phyloP scores from a whole-genome alignment of 2,113 vertebrate genomes.

The Neodon shergylaensis region DNA sequence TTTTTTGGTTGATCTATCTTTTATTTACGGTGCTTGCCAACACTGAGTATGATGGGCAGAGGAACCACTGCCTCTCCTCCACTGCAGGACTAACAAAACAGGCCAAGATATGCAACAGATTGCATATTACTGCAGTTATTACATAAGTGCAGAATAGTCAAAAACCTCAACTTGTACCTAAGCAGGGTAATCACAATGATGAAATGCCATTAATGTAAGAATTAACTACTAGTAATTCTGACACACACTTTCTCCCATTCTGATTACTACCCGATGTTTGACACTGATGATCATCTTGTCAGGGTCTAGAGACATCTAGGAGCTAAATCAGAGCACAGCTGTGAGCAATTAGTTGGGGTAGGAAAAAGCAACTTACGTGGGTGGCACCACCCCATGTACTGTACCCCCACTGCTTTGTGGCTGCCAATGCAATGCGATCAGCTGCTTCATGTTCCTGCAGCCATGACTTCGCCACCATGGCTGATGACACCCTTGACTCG shows the following conservation, averaged over 20 bases:
- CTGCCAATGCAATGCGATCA: too few relatives aligned
- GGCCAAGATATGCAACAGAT: background rate
- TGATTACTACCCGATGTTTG: background rate
- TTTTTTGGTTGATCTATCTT: background rate
- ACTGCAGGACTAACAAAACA: background rate
- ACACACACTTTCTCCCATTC: background rate
- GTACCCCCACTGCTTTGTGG: too few relatives aligned
- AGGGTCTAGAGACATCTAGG: background rate
- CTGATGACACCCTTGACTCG: too few relatives aligned
- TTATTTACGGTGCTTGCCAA: accelerated
- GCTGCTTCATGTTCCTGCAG: too few relatives aligned
- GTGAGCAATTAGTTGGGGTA: background rate
- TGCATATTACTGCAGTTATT: background rate
- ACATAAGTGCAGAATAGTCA: slow-evolving; percentile 22
- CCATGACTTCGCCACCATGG: background rate
- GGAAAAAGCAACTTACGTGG: background rate
- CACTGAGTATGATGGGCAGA: too few relatives aligned
- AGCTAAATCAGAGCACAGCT: background rate
- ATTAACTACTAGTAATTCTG: background rate
- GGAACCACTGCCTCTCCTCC: too few relatives aligned
- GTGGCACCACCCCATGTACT: background rate
- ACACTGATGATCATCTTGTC: background rate
- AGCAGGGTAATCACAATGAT: background rate
- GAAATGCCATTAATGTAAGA: background rate
- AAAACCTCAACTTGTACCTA: background rate